phyloP scores from a whole-genome alignment of 53 echinoderm and acorn worm genomes.

The Stichopus horrens region DNA sequence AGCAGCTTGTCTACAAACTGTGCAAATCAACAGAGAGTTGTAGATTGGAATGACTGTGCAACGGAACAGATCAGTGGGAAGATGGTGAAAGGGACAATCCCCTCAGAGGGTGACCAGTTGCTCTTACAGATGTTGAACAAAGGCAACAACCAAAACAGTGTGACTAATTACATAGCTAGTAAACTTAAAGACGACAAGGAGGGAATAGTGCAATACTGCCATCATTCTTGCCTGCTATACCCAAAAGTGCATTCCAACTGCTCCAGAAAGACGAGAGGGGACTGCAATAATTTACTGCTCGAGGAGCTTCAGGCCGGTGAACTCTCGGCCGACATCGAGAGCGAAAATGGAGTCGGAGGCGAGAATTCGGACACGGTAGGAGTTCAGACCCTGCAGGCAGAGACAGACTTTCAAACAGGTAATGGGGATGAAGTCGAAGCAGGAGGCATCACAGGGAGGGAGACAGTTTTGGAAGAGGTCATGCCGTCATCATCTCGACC shows the following conservation, averaged over 20 bases:
- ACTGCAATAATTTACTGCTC: neutral
- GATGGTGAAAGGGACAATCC: neutral
- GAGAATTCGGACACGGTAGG: neutral
- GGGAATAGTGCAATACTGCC: slow-evolving; percentile 42
- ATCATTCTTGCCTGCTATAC: slow-evolving; percentile 27
- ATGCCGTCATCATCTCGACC: neutral
- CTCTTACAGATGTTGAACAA: neutral
- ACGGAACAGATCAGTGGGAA: neutral
- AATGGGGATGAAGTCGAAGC: neutral
- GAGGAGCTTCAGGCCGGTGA: neutral
- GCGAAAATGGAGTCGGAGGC: neutral
- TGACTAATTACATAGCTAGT: neutral
- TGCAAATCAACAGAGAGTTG: neutral
- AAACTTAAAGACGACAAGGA: neutral
- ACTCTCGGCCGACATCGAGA: neutral
- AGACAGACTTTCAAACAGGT: neutral
- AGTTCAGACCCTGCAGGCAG: neutral
- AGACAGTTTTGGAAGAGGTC: neutral
- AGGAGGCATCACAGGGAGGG: neutral
- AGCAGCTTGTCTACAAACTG: neutral
- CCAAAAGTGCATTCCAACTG: slow-evolving; percentile 18
- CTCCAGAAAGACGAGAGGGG: neutral
- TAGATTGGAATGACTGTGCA: neutral
- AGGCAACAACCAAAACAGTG: neutral
- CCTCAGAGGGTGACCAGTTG: neutral